Evolutionary conservation across 1,140 invertebrate genomes (phyloP), one percentile per base, ranked within the genome.

Genomic region (Babylonia areolata): DNA sequence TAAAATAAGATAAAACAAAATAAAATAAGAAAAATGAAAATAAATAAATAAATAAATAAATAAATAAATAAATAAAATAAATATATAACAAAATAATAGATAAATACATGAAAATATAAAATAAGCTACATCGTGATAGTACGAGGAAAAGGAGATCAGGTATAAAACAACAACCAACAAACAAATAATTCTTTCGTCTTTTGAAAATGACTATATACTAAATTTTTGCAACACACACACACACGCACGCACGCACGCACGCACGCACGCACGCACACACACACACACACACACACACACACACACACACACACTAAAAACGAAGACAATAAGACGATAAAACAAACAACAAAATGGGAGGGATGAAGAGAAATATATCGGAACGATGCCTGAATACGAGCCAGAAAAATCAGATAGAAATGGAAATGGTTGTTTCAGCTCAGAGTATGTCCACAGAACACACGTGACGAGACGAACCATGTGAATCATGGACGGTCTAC

Each of bases 281-380:
- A n/a, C 37, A 28, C 77, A 33, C 77, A 31, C 77, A 31, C 23
- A 40, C 37, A 79, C 77, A 39, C 77, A 79, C 69, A 71, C 69
- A 71, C 69, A 46, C 42, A 46, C 42, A 3, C 42, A 3, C 46
- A 46, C 9, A 9, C 9, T 17, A 51, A 9, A 3, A 9, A 51
- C 46, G 17, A 9, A 51, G 9, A 51, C 46, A 51, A 5, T 5
- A 5, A 46, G 5, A 46, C 42, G 15, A 5, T 6, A 5, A 46
- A 5, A 46, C 42, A 46, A 5, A 46, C 42, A 46, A 31, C 40
- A 40, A 6, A 79, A 3, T 12, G 5, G 35, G 6, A 39, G 5
- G 33, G 5, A 79, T 28, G 15, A 3, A 79, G 9, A 79, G 5
- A 79, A 3, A 40, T 37, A 79, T 15, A 79, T 28, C 3, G 5